A percentile compares a stretch with the other conserved stretches of the same genome.
Conservation (phyloP, 2,113 vertebrate genomes). For the Elgaria multicarinata region DNA sequence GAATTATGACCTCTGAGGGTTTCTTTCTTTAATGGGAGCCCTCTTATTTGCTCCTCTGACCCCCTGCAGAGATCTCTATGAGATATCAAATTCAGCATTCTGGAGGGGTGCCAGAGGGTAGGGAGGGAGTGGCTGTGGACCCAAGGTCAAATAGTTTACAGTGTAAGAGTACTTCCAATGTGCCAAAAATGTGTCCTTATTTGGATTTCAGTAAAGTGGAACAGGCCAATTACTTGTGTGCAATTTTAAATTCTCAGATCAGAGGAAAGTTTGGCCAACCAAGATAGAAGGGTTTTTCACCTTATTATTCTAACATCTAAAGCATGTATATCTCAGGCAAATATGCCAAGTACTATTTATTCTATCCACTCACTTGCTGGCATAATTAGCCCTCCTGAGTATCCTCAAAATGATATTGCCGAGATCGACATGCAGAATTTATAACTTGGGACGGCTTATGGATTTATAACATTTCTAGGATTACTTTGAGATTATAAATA, state of each 20-base stretch:
- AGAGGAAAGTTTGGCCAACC: neutral
- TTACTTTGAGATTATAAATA: neutral
- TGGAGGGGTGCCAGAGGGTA: no score
- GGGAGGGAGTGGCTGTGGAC: no score
- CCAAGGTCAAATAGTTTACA: neutral
- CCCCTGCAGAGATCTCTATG: no score
- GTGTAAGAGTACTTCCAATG: neutral
- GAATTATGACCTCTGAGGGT: no score
- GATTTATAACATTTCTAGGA: constrained; percentile 18
- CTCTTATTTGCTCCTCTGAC: no score
- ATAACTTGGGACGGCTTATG: constrained; percentile 10
- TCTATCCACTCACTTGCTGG: neutral
- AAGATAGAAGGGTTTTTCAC: neutral
- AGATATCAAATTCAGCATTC: no score
- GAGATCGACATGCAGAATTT: neutral
- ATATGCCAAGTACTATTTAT: neutral
- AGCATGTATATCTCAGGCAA: neutral
- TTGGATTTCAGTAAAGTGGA: neutral
- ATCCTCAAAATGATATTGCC: neutral
- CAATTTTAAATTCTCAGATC: neutral
- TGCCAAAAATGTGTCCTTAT: neutral
- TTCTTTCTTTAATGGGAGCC: no score
- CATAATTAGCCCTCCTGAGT: neutral
- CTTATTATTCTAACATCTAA: neutral
- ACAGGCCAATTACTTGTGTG: neutral